These are phyloP conservation scores for Planococcus citri DNA, from an alignment of 1,140 invertebrate genomes.

Conservation along the genomic window DNA sequence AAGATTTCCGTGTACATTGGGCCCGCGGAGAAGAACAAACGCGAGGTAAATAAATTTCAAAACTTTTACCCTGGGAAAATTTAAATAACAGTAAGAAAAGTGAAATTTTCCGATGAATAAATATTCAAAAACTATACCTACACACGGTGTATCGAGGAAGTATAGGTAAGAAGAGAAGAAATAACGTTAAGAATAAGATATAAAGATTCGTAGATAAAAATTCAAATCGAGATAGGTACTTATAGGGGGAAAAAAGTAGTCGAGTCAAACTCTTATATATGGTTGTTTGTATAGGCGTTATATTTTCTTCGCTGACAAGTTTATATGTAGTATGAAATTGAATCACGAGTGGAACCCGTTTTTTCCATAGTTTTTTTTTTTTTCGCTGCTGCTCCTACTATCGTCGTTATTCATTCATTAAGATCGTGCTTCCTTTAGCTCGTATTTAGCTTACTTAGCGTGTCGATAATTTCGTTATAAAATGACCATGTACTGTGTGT, in stretches of 20 bases:
- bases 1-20: background rate
- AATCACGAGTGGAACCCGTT: background rate
- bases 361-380: no score
- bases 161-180: background rate
- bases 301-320: background rate
- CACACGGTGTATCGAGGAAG: background rate
- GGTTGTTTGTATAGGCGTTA: slow-evolving; percentile 2
- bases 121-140: background rate
- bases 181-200: background rate
- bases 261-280: background rate
- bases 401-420: background rate
- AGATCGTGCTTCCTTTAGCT: background rate
- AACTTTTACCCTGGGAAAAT: background rate
- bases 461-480: background rate
- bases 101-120: slow-evolving; percentile 7
- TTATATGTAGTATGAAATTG: slow-evolving; percentile 8
- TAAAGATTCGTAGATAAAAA: slow-evolving; percentile 4
- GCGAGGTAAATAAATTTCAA: background rate
- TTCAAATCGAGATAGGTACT: background rate
- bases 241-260: background rate
- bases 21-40: background rate
- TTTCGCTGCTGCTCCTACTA: no score
- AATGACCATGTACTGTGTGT: no score
- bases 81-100: background rate
- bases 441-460: background rate